phyloP scores from a whole-genome alignment of 1,140 invertebrate species.

The Oreohelix idahoensis region DNA sequence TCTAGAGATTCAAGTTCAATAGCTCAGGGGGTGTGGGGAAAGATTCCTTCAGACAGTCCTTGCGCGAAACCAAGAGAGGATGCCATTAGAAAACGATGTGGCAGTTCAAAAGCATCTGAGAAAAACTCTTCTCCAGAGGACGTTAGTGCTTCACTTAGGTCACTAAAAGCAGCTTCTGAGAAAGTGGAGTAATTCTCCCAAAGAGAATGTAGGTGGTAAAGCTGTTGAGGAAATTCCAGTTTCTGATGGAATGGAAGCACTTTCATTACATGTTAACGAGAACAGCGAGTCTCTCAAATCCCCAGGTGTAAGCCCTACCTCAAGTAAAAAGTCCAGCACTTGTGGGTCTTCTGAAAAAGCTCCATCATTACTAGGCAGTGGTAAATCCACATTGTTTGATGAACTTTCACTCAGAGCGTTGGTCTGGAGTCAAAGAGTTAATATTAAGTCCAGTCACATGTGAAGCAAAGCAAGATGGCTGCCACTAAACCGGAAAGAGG shows the following conservation, averaged over 20 bases:
- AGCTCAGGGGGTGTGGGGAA: background rate
- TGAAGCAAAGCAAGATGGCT: too few species aligned
- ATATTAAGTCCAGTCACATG: too few species aligned
- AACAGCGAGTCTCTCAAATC: background rate
- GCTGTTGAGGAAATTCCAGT: background rate
- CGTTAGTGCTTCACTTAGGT: conserved; percentile 12
- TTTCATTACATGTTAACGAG: background rate
- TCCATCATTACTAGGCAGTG: background rate
- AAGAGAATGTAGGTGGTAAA: conserved; percentile 10
- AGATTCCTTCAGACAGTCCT: background rate
- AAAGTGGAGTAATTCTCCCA: conserved; percentile 30
- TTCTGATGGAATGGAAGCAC: conserved; percentile 1
- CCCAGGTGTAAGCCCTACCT: background rate
- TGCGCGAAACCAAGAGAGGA: background rate
- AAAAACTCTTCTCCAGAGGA: background rate
- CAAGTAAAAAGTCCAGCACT: background rate
- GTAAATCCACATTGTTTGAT: too few species aligned
- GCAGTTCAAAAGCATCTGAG: background rate
- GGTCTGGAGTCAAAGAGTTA: too few species aligned
- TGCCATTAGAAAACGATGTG: background rate
- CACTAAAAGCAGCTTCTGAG: conserved; percentile 35
- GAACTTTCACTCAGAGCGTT: too few species aligned
- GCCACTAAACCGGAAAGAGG: too few species aligned
- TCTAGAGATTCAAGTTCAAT: background rate
- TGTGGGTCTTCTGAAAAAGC: background rate